These are phyloP conservation scores for Stenodema calcarata DNA, from an alignment of 2,888 invertebrate species.

Conservation along the genomic window DNA sequence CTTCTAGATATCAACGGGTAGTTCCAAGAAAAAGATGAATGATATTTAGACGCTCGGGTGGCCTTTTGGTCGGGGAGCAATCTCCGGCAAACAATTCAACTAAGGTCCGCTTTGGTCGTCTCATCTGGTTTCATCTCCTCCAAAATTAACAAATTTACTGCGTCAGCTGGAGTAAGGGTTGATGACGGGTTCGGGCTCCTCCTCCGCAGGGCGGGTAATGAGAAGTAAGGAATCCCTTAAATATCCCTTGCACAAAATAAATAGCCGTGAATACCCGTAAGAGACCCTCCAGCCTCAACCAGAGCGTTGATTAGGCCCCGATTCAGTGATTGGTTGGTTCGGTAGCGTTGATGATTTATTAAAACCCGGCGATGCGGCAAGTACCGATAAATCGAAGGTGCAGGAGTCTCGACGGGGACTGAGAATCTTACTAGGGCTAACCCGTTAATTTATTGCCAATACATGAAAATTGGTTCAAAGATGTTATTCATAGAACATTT, in stretches of 20 bases:
- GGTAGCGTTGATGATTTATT: background rate
- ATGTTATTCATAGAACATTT: too few species aligned
- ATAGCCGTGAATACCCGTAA: background rate
- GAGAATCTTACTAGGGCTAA: too few species aligned
- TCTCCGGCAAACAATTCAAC: conserved; percentile 38
- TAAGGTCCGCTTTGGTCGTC: conserved; percentile 18
- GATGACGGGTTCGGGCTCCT: background rate
- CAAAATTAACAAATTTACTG: conserved; percentile 32
- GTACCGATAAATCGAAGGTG: background rate
- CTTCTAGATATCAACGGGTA: background rate
- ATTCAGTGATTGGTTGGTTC: background rate
- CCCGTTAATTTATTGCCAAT: too few species aligned
- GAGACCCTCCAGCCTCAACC: background rate
- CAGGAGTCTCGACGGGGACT: too few species aligned
- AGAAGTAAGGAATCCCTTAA: background rate
- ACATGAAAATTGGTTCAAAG: too few species aligned
- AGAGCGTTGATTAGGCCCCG: background rate
- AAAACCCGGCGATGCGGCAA: background rate
- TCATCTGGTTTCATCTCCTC: conserved; percentile 35
- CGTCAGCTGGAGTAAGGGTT: background rate
- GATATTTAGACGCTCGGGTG: background rate
- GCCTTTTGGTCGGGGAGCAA: conserved; percentile 6
- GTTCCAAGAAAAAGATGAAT: background rate
- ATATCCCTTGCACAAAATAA: too few species aligned
- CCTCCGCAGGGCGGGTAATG: background rate